Evolutionary conservation across 2,113 vertebrate species (phyloP).

Genomic region (Lontra canadensis): DNA sequence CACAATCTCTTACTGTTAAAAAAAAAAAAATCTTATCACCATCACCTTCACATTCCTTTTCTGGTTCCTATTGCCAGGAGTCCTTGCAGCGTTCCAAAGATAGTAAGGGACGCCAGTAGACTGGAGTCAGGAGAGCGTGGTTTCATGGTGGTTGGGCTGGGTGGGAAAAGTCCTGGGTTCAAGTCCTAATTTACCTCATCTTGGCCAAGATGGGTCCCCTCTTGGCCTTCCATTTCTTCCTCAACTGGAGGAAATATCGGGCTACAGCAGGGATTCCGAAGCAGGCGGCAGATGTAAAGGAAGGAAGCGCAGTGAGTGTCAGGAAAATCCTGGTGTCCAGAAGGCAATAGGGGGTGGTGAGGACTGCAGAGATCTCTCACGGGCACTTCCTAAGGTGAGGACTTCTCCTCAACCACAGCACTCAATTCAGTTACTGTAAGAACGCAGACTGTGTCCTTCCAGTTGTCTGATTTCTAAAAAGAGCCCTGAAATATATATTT

Average conservation of each 20-base stretch:
- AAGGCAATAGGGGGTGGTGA: not conserved
- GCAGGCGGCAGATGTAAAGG: not conserved
- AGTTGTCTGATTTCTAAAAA: not conserved
- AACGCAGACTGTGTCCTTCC: not conserved
- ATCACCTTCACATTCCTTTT: not conserved
- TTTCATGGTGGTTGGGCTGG: not conserved
- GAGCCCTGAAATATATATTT: not conserved
- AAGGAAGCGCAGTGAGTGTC: not conserved
- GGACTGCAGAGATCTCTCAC: accelerated
- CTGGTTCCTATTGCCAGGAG: not conserved
- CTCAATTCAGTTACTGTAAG: not conserved
- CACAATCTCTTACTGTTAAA: not conserved
- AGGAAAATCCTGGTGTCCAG: not conserved
- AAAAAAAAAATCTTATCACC: not conserved
- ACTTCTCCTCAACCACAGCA: not conserved
- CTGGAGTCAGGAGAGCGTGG: accelerated
- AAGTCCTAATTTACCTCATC: not conserved
- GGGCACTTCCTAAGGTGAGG: not conserved
- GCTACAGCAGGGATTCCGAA: not conserved
- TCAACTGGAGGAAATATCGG: not conserved
- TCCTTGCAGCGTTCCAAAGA: not conserved
- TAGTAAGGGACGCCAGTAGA: accelerated
- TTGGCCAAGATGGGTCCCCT: not conserved
- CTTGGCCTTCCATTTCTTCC: not conserved
- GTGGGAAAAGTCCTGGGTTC: not conserved